These are phyloP conservation scores for Montipora capitata DNA, from an alignment of 92 coral and sea anemone genomes.

Conservation along the genomic window DNA sequence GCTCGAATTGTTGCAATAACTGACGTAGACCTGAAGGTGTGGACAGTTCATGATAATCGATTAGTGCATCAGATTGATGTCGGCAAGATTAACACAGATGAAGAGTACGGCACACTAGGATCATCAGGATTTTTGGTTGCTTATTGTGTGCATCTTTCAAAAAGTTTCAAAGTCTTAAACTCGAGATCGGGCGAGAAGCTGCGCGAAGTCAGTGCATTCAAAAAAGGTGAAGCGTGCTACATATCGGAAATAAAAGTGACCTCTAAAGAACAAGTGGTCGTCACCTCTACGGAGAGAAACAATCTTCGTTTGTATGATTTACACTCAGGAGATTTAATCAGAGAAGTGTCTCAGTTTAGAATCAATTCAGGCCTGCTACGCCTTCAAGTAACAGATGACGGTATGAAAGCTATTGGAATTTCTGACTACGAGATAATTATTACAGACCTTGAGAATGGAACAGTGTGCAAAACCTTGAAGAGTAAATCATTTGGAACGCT, in stretches of 20 bases:
- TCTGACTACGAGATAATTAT: slow-evolving; percentile 81
- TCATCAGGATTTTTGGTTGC: slow-evolving; percentile 71
- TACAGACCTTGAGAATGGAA: slow-evolving; percentile 77
- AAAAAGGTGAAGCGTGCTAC: slow-evolving; percentile 42
- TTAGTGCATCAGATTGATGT: slow-evolving; percentile 76
- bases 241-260: slow-evolving; percentile 75
- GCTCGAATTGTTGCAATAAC: slow-evolving; percentile 85
- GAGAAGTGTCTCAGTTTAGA: slow-evolving; percentile 74
- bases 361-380: slow-evolving; percentile 82
- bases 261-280: slow-evolving; percentile 70
- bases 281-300: slow-evolving; percentile 72
- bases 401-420: slow-evolving; percentile 71
- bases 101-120: slow-evolving; percentile 76
- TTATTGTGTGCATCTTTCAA: slow-evolving; percentile 71
- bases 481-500: slow-evolving; percentile 84
- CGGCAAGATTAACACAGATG: slow-evolving; percentile 70
- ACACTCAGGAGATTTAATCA: slow-evolving; percentile 64
- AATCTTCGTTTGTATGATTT: slow-evolving; percentile 74
- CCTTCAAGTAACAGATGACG: slow-evolving; percentile 75
- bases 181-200: slow-evolving; percentile 65
- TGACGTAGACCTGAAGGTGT: slow-evolving; percentile 78
- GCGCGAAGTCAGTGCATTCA: slow-evolving; percentile 66
- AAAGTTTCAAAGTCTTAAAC: slow-evolving; percentile 68
- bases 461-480: slow-evolving; percentile 73
- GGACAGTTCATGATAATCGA: slow-evolving; percentile 80